Evolutionary conservation across 2,113 vertebrate species (phyloP).

Genomic region (Myrmophylax atrothorax): DNA sequence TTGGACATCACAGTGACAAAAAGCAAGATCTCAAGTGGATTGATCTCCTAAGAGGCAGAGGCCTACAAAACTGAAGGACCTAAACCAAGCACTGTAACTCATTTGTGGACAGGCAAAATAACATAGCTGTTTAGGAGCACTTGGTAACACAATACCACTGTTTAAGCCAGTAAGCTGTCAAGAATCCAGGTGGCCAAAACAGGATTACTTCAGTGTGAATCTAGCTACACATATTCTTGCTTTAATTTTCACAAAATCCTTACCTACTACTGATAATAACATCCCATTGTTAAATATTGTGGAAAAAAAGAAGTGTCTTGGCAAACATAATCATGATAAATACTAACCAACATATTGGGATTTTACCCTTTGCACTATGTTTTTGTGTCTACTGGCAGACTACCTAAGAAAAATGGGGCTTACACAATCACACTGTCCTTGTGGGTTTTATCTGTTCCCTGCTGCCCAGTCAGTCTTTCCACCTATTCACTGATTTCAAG

Average conservation of each 20-base stretch:
- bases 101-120: neutral
- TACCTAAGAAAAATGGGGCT: neutral
- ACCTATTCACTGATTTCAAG: neutral
- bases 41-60: neutral
- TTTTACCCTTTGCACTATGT: neutral
- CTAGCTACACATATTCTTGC: neutral
- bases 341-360: neutral
- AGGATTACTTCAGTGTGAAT: neutral
- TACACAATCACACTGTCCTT: neutral
- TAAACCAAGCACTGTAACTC: neutral
- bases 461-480: neutral
- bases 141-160: neutral
- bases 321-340: neutral
- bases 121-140: neutral
- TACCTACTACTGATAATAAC: neutral
- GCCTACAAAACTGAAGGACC: neutral
- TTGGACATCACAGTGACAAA: neutral
- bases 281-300: neutral
- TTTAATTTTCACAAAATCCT: neutral
- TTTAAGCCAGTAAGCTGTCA: neutral
- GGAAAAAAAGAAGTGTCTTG: neutral
- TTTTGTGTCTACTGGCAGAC: neutral
- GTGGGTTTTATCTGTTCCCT: neutral
- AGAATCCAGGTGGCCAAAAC: neutral
- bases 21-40: neutral